Evolutionary conservation across 1,140 invertebrate genomes (phyloP), one percentile per base, ranked within the genome.

Genomic region (Maniola jurtina): DNA sequence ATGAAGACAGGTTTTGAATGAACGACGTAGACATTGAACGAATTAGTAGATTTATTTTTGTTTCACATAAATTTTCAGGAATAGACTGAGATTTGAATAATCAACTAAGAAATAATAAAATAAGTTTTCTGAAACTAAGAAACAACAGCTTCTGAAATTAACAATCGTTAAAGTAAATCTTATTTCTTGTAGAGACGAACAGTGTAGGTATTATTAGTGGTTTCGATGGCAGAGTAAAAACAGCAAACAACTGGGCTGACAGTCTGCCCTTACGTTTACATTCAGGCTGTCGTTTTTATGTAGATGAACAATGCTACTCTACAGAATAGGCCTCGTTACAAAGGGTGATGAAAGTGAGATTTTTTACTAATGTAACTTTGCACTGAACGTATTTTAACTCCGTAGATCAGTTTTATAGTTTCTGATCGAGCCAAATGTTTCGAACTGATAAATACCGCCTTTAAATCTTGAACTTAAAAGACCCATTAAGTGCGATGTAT

Each of bases 1-100:
- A 80, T 79, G 73, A 80, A 77, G 67, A 70, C 88, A 90, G 86
- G 88, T 89, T 89, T 90, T 89, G 88, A 87, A 90, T 87, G 83
- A 90, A 84, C 72, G 81, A 77, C 59, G 85, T 90, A 90, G 84
- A 84, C 80, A 83, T 86, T 77, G 80, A 81, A 83, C 70, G 77
- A 81, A 76, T 79, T 80, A 75, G 81, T 87, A 86, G 84, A 80
- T 83, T 79, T 81, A 73, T 79, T 70, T 80, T 73, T 69, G 70
- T 77, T 84, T 79, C 57, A 58, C 55, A 57, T 38, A 55, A 75
- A 70, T 72, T 70, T 77, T 76, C 79, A 77, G 68, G 61, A 75
- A 78, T 80, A 84, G 79, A 83, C 83, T 84, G 78, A 84, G 77
- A 68, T 72, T 57, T 55, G 67, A 70, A 61, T 64, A 64, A 38